Percentiles rank a stretch among this genome's conserved stretches.
phyloP scores from a whole-genome alignment of 23 tunicate genomes.

The Diplosoma virens region DNA sequence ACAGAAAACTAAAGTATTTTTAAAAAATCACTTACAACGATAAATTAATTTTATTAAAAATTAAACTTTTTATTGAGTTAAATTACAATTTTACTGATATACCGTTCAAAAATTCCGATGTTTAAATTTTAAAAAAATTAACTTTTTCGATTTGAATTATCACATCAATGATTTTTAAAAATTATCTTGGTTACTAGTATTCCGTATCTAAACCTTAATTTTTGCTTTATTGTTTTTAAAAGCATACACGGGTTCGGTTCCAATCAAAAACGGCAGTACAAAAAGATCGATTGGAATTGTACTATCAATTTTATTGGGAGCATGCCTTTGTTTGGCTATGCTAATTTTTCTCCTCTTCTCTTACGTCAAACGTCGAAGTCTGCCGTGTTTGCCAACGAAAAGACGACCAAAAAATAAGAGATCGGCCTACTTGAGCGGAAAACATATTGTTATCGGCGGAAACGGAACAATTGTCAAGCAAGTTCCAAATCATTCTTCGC shows the following conservation, averaged over 20 bases:
- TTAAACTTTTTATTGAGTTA: no score
- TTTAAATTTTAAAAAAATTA: no score
- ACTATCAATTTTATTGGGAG: background rate
- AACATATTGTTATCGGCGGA: background rate
- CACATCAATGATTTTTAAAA: no score
- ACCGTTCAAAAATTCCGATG: no score
- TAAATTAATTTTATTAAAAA: no score
- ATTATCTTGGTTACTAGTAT: no score
- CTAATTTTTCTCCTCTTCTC: background rate
- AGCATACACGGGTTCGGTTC: background rate
- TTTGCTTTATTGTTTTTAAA: background rate
- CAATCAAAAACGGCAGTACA: constrained; percentile 8
- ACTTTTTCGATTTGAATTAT: no score
- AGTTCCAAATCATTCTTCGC: background rate
- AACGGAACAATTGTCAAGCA: background rate
- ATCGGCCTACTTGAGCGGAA: background rate
- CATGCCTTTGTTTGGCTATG: background rate
- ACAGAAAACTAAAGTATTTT: no score
- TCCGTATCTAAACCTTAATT: background rate
- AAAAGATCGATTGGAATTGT: no score
- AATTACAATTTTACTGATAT: no score
- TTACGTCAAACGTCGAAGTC: background rate
- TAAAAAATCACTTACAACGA: no score
- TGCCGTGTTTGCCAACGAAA: background rate
- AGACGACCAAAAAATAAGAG: background rate